phyloP scores from a whole-genome alignment of 2,888 invertebrate species.

The Podotricha telesiphe region DNA sequence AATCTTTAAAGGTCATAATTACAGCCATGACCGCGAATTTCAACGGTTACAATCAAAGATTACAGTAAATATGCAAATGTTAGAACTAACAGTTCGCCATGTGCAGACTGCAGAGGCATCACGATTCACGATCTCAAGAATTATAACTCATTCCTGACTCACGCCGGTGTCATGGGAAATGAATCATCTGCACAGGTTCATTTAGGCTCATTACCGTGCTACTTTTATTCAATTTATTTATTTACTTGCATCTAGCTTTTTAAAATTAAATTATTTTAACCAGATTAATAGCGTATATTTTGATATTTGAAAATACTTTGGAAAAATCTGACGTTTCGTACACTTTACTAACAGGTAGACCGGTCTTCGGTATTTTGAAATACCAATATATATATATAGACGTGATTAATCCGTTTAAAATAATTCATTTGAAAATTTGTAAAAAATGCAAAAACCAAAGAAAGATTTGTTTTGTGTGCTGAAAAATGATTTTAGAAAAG shows the following conservation, averaged over 20 bases:
- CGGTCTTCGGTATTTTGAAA: too few relatives aligned
- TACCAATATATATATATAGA: too few relatives aligned
- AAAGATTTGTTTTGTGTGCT: too few relatives aligned
- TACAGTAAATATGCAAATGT: constrained; percentile 44
- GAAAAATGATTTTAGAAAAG: too few relatives aligned
- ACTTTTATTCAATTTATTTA: constrained; percentile 5
- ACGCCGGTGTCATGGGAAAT: constrained; percentile 51
- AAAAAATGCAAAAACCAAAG: too few relatives aligned
- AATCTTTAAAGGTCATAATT: constrained; percentile 28
- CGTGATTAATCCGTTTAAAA: too few relatives aligned
- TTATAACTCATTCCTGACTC: constrained; percentile 52
- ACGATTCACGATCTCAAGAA: constrained; percentile 52
- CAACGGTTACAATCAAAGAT: constrained; percentile 39
- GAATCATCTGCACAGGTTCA: constrained; percentile 46
- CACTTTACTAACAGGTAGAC: too few relatives aligned
- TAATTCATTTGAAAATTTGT: too few relatives aligned
- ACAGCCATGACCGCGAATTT: constrained; percentile 37
- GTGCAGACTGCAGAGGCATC: constrained; percentile 45
- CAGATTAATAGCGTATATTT: too few relatives aligned
- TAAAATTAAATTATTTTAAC: too few relatives aligned
- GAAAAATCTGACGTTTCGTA: too few relatives aligned
- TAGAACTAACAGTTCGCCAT: constrained; percentile 41
- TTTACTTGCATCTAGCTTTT: background rate
- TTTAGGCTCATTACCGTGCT: constrained; percentile 31
- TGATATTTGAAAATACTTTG: too few relatives aligned